These are phyloP conservation scores for Enteromius paludinosus DNA, from an alignment of 2,797 vertebrate genomes.

Conservation along the genomic window DNA sequence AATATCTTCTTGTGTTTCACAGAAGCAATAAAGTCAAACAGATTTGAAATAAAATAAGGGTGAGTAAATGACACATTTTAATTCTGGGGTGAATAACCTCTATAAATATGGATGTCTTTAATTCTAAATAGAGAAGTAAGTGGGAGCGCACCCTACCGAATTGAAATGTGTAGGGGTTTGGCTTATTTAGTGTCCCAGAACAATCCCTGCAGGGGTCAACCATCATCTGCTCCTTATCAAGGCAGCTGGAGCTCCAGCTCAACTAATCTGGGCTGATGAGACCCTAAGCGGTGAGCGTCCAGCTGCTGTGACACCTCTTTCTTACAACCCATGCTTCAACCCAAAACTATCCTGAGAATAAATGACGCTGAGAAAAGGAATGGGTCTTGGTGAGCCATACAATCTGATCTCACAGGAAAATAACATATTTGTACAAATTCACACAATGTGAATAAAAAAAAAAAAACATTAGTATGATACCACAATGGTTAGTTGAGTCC, in stretches of 20 bases:
- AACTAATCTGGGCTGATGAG: conserved; percentile 75
- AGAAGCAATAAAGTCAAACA: neutral
- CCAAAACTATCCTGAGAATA: conserved; percentile 5
- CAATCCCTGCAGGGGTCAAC: conserved; percentile 64
- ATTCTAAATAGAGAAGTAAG: conserved; percentile 12
- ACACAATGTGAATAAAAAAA: neutral
- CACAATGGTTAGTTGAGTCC: neutral
- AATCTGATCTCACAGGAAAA: neutral
- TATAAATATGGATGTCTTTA: neutral
- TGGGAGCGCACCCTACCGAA: neutral
- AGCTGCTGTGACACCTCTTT: conserved; percentile 19
- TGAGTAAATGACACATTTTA: neutral
- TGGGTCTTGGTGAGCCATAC: neutral
- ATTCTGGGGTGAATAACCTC: neutral
- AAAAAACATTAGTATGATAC: neutral
- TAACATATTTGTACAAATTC: neutral
- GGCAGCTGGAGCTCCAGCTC: conserved; percentile 72
- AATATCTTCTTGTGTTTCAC: neutral
- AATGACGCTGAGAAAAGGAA: neutral
- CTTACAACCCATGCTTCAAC: conserved; percentile 14
- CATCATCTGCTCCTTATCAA: conserved; percentile 80
- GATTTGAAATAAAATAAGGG: neutral
- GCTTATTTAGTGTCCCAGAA: conserved; percentile 66
- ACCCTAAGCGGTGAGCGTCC: conserved; percentile 58
- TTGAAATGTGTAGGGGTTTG: conserved; percentile 40